Evolutionary conservation across 2,113 vertebrate genomes (phyloP).

Genomic region (Globicephala melas): DNA sequence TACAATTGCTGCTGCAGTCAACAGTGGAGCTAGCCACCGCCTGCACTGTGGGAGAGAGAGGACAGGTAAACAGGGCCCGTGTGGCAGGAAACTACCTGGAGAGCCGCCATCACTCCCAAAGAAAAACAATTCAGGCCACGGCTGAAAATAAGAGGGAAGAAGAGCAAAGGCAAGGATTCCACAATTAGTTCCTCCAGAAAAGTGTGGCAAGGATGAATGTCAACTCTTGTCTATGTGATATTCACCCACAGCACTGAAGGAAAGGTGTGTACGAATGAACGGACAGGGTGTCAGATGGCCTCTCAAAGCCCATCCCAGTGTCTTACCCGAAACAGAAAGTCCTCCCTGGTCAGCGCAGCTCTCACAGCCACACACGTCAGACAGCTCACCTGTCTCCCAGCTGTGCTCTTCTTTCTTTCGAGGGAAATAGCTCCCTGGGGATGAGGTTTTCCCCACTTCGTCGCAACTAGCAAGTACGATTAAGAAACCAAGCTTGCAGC

Average conservation of each 20-base stretch:
- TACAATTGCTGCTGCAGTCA: background rate
- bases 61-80: background rate
- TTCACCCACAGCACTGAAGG: too few species aligned
- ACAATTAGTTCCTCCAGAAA: background rate
- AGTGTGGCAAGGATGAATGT: background rate
- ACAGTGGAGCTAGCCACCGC: accelerated
- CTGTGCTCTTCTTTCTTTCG: background rate
- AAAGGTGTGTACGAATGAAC: background rate
- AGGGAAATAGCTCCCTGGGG: background rate
- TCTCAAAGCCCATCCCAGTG: background rate
- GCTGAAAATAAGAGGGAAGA: background rate
- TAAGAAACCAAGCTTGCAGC: background rate
- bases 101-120: accelerated
- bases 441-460: background rate
- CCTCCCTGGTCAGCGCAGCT: too few species aligned
- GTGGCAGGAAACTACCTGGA: background rate
- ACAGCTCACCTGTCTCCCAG: too few species aligned
- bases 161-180: background rate
- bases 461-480: background rate
- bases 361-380: background rate
- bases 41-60: accelerated
- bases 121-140: background rate
- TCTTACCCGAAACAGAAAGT: background rate
- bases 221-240: accelerated
- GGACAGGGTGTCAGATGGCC: background rate